These are phyloP conservation scores for Nothoprocta perdicaria DNA, from an alignment of 2,113 vertebrate genomes.

Conservation along the genomic window DNA sequence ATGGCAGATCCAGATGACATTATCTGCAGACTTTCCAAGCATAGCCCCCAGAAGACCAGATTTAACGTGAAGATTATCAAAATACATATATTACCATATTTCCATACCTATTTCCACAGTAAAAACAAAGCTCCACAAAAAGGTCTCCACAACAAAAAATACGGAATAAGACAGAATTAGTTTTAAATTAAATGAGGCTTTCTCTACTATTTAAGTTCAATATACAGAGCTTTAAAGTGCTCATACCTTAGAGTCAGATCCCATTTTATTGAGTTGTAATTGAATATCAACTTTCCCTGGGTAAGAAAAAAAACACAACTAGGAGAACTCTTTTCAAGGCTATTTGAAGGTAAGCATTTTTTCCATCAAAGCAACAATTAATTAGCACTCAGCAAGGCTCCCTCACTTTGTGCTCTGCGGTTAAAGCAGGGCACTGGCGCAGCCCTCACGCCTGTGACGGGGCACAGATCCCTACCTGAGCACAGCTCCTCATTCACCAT, in stretches of 20 bases:
- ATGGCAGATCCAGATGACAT: background rate
- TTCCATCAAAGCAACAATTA: constrained; percentile 63
- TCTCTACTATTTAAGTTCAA: background rate
- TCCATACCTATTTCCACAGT: background rate
- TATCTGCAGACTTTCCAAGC: fast-evolving
- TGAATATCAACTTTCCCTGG: background rate
- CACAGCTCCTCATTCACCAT: constrained; percentile 46
- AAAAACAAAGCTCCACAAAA: background rate
- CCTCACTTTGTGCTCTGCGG: background rate
- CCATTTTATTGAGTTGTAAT: background rate
- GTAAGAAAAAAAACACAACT: background rate
- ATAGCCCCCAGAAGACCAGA: background rate
- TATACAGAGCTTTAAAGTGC: background rate
- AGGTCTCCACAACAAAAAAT: background rate
- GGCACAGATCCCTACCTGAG: constrained; percentile 44
- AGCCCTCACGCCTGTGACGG: constrained; percentile 31
- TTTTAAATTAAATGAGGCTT: background rate
- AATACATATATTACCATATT: background rate
- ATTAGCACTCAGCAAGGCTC: constrained; percentile 65
- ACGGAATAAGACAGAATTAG: background rate
- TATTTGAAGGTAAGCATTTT: constrained; percentile 53
- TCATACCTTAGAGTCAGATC: background rate
- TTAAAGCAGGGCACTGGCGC: constrained; percentile 47
- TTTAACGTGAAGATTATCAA: background rate
- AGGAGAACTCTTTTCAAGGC: constrained; percentile 44